A percentile compares a stretch with the other conserved stretches of the same genome.
Conservation (phyloP, 2,888 invertebrate genomes). For the Gnatocerus cornutus region DNA sequence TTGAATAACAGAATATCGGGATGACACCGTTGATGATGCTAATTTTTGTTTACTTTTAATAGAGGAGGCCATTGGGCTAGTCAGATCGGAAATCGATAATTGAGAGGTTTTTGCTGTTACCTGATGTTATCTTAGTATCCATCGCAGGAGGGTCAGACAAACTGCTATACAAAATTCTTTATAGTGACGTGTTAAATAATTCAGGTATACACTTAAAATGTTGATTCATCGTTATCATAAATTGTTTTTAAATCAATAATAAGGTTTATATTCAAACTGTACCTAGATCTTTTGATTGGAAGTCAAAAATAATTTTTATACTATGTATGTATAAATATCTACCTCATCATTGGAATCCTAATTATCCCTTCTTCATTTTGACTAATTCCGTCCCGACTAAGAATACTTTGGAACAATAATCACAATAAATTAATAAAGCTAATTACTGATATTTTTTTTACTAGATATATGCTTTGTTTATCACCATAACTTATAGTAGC, state of each 20-base stretch:
- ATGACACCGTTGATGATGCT: constrained; percentile 41
- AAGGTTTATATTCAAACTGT: too few species aligned
- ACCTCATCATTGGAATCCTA: too few species aligned
- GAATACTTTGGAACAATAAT: too few species aligned
- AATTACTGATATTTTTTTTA: too few species aligned
- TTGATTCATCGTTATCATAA: background rate
- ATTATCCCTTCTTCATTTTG: too few species aligned
- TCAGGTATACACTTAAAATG: background rate
- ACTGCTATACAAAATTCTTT: constrained; percentile 4
- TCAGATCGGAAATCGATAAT: constrained; percentile 47
- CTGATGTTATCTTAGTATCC: constrained; percentile 26
- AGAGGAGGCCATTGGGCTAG: constrained; percentile 21
- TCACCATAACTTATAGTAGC: too few species aligned
- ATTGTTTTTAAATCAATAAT: background rate
- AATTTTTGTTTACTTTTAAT: constrained; percentile 48
- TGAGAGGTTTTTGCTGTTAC: constrained; percentile 44
- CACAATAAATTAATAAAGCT: too few species aligned
- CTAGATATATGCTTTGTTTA: too few species aligned
- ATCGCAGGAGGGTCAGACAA: constrained; percentile 4
- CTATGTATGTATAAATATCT: too few species aligned
- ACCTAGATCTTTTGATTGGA: too few species aligned
- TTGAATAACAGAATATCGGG: constrained; percentile 29
- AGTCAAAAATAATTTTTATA: too few species aligned
- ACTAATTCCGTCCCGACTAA: too few species aligned
- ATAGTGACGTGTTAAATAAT: background rate